These are phyloP conservation scores for Drosophila quinaria DNA, from an alignment of 2,888 invertebrate genomes.

Conservation along the genomic window DNA sequence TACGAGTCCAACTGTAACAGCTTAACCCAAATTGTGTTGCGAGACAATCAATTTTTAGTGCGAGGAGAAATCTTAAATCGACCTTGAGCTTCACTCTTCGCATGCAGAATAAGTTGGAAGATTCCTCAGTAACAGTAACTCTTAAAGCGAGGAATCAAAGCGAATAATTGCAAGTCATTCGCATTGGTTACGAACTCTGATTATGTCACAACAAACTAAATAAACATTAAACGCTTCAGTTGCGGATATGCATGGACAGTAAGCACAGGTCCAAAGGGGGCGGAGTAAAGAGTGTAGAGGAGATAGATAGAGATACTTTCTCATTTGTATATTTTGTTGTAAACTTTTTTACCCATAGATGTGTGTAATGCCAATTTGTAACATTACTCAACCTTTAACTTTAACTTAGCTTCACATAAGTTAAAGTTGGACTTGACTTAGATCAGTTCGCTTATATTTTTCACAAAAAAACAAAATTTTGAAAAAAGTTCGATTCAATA, in stretches of 20 bases:
- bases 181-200: constrained; percentile 49
- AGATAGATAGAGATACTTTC: constrained; percentile 46
- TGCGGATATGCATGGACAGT: constrained; percentile 57
- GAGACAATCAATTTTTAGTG: constrained; percentile 52
- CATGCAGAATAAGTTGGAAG: constrained; percentile 27
- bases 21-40: constrained; percentile 51
- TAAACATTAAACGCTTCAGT: constrained; percentile 76
- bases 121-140: constrained; percentile 15
- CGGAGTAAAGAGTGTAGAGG: background rate
- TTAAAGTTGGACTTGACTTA: constrained; percentile 13
- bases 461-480: background rate
- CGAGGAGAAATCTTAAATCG: constrained; percentile 63
- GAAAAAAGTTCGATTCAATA: background rate
- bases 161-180: constrained; percentile 61
- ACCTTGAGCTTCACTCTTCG: constrained; percentile 58
- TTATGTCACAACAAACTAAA: constrained; percentile 70
- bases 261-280: background rate
- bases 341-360: constrained; percentile 22
- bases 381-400: constrained; percentile 40
- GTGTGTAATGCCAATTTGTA: constrained; percentile 52
- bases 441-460: constrained; percentile 13
- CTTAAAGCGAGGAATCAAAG: background rate
- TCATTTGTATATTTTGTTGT: constrained; percentile 38
- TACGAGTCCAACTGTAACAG: constrained; percentile 63
- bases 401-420: constrained; percentile 31